These are phyloP conservation scores for Pipa parva DNA, from an alignment of 2,113 vertebrate species.

Conservation along the genomic window DNA sequence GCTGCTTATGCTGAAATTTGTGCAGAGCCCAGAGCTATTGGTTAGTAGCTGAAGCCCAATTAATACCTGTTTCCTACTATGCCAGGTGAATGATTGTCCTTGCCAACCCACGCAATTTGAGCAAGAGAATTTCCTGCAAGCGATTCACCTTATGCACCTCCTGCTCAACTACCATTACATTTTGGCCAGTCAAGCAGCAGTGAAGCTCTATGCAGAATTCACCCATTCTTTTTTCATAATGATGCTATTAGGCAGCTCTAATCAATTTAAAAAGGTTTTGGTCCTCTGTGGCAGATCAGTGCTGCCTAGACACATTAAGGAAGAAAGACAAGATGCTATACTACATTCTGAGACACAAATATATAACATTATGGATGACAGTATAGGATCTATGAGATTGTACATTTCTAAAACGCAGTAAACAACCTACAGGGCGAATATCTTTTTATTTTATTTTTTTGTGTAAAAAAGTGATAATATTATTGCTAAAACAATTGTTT, in stretches of 20 bases:
- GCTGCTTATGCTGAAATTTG: slow-evolving; percentile 7
- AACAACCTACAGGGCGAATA: too few species aligned
- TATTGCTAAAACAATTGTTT: too few species aligned
- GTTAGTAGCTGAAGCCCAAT: not conserved
- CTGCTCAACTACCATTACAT: slow-evolving; percentile 6
- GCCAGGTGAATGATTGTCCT: slow-evolving; percentile 10
- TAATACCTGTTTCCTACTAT: slow-evolving; percentile 13
- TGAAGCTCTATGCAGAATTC: not conserved
- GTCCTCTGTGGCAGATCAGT: slow-evolving; percentile 4
- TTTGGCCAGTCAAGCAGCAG: slow-evolving; percentile 4
- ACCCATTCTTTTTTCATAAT: slow-evolving; percentile 20
- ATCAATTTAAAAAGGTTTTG: slow-evolving; percentile 4
- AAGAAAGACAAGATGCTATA: not conserved
- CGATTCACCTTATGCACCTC: slow-evolving; percentile 2
- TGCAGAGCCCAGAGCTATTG: not conserved
- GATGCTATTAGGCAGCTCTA: slow-evolving; percentile 18
- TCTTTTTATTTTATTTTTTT: too few species aligned
- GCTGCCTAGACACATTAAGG: slow-evolving; percentile 4
- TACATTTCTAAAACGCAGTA: too few species aligned
- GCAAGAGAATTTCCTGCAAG: not conserved
- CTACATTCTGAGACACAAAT: not conserved
- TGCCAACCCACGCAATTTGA: slow-evolving; percentile 14
- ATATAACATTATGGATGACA: not conserved
- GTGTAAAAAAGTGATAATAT: too few species aligned
- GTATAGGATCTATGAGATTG: not conserved